Percentiles rank a stretch among this genome's conserved stretches.
Conservation (phyloP, 2,888 invertebrate species). For the Tetramorium bicarinatum region DNA sequence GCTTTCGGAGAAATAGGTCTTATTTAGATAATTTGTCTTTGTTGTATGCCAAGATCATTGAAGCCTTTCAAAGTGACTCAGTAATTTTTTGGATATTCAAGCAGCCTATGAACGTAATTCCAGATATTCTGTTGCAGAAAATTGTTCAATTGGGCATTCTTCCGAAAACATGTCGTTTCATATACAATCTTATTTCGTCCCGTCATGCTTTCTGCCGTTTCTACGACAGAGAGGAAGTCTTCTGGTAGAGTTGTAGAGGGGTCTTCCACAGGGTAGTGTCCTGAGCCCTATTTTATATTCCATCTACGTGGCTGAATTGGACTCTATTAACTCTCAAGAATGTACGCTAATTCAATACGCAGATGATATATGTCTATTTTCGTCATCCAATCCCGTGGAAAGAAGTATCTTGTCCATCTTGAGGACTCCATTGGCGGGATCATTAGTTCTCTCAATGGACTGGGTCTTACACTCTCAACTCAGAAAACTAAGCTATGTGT, state of each 20-base stretch:
- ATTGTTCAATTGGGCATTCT: too few relatives aligned
- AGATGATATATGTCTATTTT: not conserved
- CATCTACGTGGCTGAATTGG: not conserved
- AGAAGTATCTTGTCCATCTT: not conserved
- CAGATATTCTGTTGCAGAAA: too few relatives aligned
- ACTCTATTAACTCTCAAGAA: rapidly evolving
- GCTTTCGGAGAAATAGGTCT: not conserved
- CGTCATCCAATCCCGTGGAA: not conserved
- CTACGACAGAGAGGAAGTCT: too few relatives aligned
- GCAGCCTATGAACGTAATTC: too few relatives aligned
- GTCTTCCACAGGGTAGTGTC: not conserved
- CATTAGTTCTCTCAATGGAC: not conserved
- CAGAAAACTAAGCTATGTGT: not conserved
- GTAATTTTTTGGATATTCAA: too few relatives aligned
- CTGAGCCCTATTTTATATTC: not conserved
- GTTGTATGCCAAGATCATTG: too few relatives aligned
- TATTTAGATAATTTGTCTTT: not conserved
- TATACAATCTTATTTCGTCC: too few relatives aligned
- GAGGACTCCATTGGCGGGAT: too few relatives aligned
- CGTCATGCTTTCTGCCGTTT: too few relatives aligned
- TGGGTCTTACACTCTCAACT: not conserved
- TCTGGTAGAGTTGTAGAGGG: too few relatives aligned
- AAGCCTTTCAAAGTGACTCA: too few relatives aligned
- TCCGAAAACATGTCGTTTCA: too few relatives aligned
- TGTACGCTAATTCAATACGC: not conserved